Conservation (phyloP, 2,888 invertebrate species). For the Philereme vetulata region DNA sequence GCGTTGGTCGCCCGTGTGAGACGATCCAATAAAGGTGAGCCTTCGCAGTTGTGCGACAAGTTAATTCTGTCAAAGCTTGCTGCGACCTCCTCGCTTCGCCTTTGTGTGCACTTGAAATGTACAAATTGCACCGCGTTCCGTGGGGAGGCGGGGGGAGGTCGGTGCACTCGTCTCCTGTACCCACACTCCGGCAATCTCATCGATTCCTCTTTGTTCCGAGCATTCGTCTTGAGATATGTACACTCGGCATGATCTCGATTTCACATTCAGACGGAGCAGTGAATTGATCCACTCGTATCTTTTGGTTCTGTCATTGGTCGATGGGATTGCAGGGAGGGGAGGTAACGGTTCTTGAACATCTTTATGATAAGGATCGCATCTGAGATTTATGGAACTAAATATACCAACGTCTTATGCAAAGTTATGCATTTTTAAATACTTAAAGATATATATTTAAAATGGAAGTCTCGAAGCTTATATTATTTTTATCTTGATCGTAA, state of each 20-base stretch:
- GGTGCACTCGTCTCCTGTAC: conserved; percentile 71
- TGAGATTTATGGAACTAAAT: conserved; percentile 5
- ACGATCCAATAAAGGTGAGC: conserved; percentile 75
- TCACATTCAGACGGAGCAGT: conserved; percentile 64
- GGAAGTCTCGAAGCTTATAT: conserved; percentile 3
- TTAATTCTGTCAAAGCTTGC: conserved; percentile 82
- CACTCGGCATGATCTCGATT: conserved; percentile 75
- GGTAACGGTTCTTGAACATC: conserved; percentile 14
- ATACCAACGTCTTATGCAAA: background rate
- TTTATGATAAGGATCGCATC: conserved; percentile 10
- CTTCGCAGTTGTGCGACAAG: conserved; percentile 72
- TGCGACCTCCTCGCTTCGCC: conserved; percentile 79
- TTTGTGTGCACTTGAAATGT: conserved; percentile 84
- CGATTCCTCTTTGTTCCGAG: conserved; percentile 81
- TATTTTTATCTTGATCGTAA: conserved; percentile 24
- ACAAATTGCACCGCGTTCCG: conserved; percentile 81
- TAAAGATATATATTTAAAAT: background rate
- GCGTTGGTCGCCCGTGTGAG: conserved; percentile 33
- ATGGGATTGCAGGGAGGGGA: conserved; percentile 14
- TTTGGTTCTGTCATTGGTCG: conserved; percentile 30
- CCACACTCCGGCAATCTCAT: conserved; percentile 70
- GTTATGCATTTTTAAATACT: background rate
- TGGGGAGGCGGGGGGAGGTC: conserved; percentile 72
- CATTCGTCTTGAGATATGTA: conserved; percentile 77
- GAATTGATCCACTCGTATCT: conserved; percentile 55